Evolutionary conservation across 2,888 invertebrate species (phyloP), one percentile per base, ranked within the genome.

Genomic region (Stratiomys singularior): DNA sequence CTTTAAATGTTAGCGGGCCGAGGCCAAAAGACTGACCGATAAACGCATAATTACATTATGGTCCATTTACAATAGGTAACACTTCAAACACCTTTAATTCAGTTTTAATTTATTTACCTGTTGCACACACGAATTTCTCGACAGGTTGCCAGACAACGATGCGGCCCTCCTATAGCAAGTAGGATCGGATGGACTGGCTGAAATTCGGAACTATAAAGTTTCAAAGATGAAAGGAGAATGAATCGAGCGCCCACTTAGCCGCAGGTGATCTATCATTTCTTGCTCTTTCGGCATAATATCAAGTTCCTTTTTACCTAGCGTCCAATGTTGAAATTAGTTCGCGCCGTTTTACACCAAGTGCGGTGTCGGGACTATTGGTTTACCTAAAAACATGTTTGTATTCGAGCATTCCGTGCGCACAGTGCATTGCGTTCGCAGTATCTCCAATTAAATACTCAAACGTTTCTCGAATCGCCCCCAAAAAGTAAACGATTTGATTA

Each of bases 41-140:
- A 77, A 77, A 77, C 77, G 64, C 67, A 67, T 77, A 77, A 77
- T 77, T 77, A 77, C 58, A 58, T 76, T 76, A 52, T 52, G 67
- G 56, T 28, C 66, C 77, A 56, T 77, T 77, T 77, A 46, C 66
- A 67, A 52, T 64, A 67, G 67, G 52, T 56, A 77, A 67, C 77
- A 77, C 77, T 67, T 56, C 67, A 67, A 77, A 77, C 77, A 77
- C 77, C 67, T 77, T 76, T 64, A 60, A 64, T 72, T 72, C 71
- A 56, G 71, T 72, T 74, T 74, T 74, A 74, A 74, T 74, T 74
- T 74, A 72, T 72, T 72, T 72, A 72, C 71, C 71, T 72, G 71
- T 52, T 52, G 52, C 15, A 56, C 71, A 72, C 52, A 56, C 46
- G 71, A 28, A 23, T 46, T 9, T n/a, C 28, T 72, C 71, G 52